These are phyloP conservation scores for Argopecten irradians DNA, from an alignment of 1,140 invertebrate genomes.

Conservation along the genomic window DNA sequence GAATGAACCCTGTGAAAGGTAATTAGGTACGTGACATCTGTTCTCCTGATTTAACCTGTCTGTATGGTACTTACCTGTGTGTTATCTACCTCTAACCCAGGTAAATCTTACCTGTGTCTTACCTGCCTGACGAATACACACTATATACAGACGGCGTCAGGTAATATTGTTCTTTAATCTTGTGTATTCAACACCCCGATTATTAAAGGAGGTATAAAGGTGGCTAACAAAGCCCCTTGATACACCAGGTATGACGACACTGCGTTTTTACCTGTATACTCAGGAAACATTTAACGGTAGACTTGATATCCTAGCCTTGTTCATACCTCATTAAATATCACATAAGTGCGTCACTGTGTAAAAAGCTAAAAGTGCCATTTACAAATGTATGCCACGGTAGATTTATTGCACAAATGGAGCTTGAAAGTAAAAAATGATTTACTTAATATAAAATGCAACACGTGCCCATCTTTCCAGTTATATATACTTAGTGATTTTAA, in stretches of 20 bases:
- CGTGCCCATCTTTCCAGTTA: too few species aligned
- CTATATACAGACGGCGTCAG: not conserved
- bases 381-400: not conserved
- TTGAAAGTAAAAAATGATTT: too few species aligned
- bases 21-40: constrained; percentile 15
- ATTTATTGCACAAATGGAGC: not conserved
- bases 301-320: not conserved
- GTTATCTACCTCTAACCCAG: constrained; percentile 1
- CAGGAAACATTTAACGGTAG: not conserved
- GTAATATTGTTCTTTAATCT: not conserved
- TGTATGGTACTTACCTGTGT: constrained; percentile 15
- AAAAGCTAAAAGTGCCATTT: not conserved
- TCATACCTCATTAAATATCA: not conserved
- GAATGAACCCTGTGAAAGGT: constrained; percentile 15
- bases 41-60: not conserved
- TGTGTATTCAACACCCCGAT: constrained; percentile 4
- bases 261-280: not conserved
- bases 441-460: too few species aligned
- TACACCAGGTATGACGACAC: not conserved
- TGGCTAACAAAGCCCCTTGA: not conserved
- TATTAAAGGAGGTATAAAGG: not conserved
- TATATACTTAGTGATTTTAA: too few species aligned
- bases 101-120: not conserved
- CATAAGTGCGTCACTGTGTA: not conserved
- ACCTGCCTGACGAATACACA: not conserved